Evolutionary conservation across 1,140 invertebrate species (phyloP), one percentile per base, ranked within the genome.

Genomic region (Pogonomyrmex californicus): DNA sequence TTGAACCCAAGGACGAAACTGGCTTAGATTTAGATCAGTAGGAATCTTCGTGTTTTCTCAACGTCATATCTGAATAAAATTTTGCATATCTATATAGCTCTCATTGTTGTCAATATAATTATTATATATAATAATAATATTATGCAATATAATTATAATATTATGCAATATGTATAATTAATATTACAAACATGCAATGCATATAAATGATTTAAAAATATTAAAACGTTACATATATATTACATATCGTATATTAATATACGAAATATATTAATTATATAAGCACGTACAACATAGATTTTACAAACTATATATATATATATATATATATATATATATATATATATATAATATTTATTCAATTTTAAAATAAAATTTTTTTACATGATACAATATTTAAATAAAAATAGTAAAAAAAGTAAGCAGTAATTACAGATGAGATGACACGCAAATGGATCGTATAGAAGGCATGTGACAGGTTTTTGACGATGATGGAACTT

Each of bases 401-500:
- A 10, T 63, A 65, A 51, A 23, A 38, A 17, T 17, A 71, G 12
- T 54, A 23, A 23, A 30, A 4, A 81, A 56, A n/a, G n/a, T 33
- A 30, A 54, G 6, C 63, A 30, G 14, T 81, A 70, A 44, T 82
- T 56, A 44, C 44, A 58, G 56, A 70, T 30, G n/a, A 60, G 14
- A 58, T 47, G 10, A 60, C 38, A 23, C 58, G 66, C 4, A 58
- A 58, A 73, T 82, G 51, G 33, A 79, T 68, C 36, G 0, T 51
- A 44, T 62, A 63, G 17, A n/a, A 47, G 78, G 12, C 9, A 58
- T 49, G 10, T 1, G 51, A 71, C 17, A 7, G 51, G 33, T 62
- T 83, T 83, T 47, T 60, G 23, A 73, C 6, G 54, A 60, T 71
- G 66, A 82, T 30, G 41, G 44, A 49, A 71, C 10, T 82, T 82